A percentile compares a stretch with the other conserved stretches of the same genome.
Evolutionary conservation across 1,140 invertebrate genomes (phyloP).

Genomic region (Palaemon carinicauda): DNA sequence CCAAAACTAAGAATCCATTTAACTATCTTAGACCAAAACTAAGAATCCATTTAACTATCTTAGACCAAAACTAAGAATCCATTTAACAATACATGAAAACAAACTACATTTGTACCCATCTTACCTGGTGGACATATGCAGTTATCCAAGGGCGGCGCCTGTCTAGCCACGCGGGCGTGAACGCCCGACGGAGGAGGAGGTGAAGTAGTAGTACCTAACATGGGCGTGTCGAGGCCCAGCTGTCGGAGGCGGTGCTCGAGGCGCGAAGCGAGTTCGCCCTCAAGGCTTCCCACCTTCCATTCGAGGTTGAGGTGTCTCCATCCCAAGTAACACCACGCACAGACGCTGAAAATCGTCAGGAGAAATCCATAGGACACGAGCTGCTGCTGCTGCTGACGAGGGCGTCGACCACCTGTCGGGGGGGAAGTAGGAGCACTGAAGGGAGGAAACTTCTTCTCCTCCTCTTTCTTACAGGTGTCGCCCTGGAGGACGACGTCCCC

Average conservation of each 20-base stretch:
- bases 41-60: no score
- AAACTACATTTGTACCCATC: background rate
- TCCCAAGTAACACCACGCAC: slow-evolving; percentile 24
- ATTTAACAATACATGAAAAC: no score
- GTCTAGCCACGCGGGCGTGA: slow-evolving; percentile 28
- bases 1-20: no score
- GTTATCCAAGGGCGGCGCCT: slow-evolving; percentile 3
- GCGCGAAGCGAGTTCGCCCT: slow-evolving; percentile 39
- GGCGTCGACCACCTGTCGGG: background rate
- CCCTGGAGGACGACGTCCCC: background rate
- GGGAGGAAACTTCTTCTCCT: background rate
- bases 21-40: no score
- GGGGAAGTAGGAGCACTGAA: background rate
- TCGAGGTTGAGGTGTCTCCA: slow-evolving; percentile 42
- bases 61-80: no score
- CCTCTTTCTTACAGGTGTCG: background rate
- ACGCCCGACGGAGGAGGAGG: background rate
- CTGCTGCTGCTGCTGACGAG: slow-evolving; percentile 1
- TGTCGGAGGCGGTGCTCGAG: slow-evolving; percentile 33
- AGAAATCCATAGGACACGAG: background rate
- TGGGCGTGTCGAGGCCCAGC: slow-evolving; percentile 16
- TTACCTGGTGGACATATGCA: slow-evolving; percentile 43
- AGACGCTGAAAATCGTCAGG: slow-evolving; percentile 8
- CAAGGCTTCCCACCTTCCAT: slow-evolving; percentile 28
- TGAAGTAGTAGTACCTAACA: background rate